phyloP scores from a whole-genome alignment of 2,888 invertebrate genomes.

The Drosophila meridiana region DNA sequence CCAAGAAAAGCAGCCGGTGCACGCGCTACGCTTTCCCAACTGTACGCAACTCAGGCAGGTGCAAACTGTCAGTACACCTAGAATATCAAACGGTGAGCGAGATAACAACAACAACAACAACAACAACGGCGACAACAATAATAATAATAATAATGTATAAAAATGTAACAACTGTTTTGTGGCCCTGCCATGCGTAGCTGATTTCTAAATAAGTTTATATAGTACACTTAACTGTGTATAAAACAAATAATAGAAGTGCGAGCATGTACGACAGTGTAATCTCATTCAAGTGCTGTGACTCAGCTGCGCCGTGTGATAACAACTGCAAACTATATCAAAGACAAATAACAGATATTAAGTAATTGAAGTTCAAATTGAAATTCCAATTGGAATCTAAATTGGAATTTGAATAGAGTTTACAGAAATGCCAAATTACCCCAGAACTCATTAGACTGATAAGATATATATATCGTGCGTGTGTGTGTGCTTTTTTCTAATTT shows the following conservation, averaged over 20 bases:
- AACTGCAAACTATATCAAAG: slow-evolving; percentile 8
- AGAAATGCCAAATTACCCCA: slow-evolving; percentile 39
- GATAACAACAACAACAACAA: slow-evolving; percentile 43
- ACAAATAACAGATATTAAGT: slow-evolving; percentile 16
- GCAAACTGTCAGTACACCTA: slow-evolving; percentile 1
- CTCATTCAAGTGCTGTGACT: slow-evolving; percentile 55
- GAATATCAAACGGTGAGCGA: slow-evolving; percentile 55
- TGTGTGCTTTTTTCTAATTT: slow-evolving; percentile 40
- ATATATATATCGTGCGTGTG: slow-evolving; percentile 30
- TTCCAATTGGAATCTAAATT: slow-evolving; percentile 17
- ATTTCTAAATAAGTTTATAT: slow-evolving; percentile 10
- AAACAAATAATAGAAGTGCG: background rate
- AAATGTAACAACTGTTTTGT: slow-evolving; percentile 13
- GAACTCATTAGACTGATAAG: slow-evolving; percentile 75
- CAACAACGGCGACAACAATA: background rate
- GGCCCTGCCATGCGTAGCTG: slow-evolving; percentile 37
- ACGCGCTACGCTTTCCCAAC: slow-evolving; percentile 45
- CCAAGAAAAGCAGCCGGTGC: slow-evolving; percentile 60
- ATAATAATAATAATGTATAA: background rate
- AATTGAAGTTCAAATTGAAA: slow-evolving; percentile 21
- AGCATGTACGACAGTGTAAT: slow-evolving; percentile 37
- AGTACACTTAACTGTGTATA: background rate
- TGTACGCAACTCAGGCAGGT: slow-evolving; percentile 12
- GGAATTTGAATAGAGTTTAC: slow-evolving; percentile 7
- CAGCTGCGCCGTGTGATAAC: slow-evolving; percentile 38